phyloP scores from a whole-genome alignment of 2,797 vertebrate genomes.

The Sternarchorhynchus goeldii region DNA sequence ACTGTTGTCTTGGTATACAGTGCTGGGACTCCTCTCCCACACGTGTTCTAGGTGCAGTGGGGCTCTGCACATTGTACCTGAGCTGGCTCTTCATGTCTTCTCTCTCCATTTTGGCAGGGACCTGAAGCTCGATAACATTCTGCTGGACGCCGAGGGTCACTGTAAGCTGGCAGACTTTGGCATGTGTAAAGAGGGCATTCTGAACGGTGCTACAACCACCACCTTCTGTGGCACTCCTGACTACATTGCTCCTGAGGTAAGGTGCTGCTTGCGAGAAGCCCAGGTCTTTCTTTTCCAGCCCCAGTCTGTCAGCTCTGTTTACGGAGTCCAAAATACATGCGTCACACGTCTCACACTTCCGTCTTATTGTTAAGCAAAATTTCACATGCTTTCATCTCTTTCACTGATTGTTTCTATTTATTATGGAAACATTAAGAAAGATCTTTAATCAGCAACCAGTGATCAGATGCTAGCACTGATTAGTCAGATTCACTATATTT shows the following conservation, averaged over 20 bases:
- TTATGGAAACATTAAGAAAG: too few relatives aligned
- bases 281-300: neutral
- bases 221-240: slow-evolving; percentile 98
- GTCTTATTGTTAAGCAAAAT: neutral
- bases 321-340: neutral
- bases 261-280: neutral
- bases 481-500: neutral
- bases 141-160: slow-evolving; percentile 96
- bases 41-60: neutral
- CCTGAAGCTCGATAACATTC: slow-evolving; percentile 98
- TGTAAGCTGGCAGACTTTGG: slow-evolving; percentile 98
- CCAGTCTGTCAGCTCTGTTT: neutral
- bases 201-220: slow-evolving; percentile 94
- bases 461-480: too few relatives aligned
- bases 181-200: slow-evolving; percentile 98
- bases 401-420: neutral
- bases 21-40: neutral
- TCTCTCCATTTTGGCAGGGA: slow-evolving; percentile 75
- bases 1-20: neutral
- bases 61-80: neutral
- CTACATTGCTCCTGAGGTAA: slow-evolving; percentile 97
- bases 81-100: neutral
- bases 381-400: neutral
- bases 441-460: too few relatives aligned
- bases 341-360: neutral